Evolutionary conservation across 2,888 invertebrate genomes (phyloP).

Genomic region (Achlya flavicornis): DNA sequence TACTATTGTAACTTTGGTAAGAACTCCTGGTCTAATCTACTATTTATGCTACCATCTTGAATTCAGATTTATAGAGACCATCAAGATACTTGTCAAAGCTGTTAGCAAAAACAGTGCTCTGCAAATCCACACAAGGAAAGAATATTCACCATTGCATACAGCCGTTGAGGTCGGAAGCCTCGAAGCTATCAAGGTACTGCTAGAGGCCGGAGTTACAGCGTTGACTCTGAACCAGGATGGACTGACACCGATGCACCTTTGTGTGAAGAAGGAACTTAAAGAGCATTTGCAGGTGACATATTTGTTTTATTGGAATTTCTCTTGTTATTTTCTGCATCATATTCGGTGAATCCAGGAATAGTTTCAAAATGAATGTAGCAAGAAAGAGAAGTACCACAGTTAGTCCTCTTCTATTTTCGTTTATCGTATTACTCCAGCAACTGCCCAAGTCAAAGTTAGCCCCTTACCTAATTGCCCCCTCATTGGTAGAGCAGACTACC

Average conservation of each 20-base stretch:
- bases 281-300: conserved; percentile 66
- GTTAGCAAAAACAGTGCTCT: neutral
- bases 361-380: too few relatives aligned
- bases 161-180: conserved; percentile 74
- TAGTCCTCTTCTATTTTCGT: too few relatives aligned
- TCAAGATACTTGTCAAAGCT: conserved; percentile 57
- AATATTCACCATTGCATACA: conserved; percentile 73
- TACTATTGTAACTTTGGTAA: neutral
- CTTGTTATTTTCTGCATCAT: too few relatives aligned
- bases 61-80: conserved; percentile 55
- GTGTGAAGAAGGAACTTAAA: conserved; percentile 70
- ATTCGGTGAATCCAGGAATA: too few relatives aligned
- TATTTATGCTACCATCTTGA: neutral
- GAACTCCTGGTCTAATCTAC: too few relatives aligned
- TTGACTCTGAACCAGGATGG: conserved; percentile 71
- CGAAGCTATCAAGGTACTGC: conserved; percentile 68
- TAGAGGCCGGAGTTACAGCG: conserved; percentile 69
- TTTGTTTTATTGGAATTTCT: neutral
- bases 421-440: too few relatives aligned
- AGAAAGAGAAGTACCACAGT: too few relatives aligned
- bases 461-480: too few relatives aligned
- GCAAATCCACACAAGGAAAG: neutral
- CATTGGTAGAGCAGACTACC: too few relatives aligned
- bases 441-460: too few relatives aligned
- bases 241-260: conserved; percentile 79